Percentiles rank a stretch among this genome's conserved stretches.
Conservation (phyloP, 1,140 invertebrate genomes). For the Ericerus pela region DNA sequence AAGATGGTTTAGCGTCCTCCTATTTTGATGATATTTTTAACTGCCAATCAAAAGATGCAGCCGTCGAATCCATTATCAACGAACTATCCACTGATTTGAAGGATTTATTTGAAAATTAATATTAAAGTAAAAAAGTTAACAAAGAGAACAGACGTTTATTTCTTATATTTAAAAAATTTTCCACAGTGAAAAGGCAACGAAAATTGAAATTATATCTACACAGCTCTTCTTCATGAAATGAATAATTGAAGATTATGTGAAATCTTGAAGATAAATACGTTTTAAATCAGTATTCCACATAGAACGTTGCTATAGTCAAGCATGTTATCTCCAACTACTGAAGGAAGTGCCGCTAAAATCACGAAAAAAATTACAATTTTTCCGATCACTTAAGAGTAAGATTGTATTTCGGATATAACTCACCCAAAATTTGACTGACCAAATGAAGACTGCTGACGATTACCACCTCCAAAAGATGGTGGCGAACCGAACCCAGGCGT, state of each 20-base stretch:
- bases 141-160: neutral
- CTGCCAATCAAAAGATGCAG: too few relatives aligned
- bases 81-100: too few relatives aligned
- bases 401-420: neutral
- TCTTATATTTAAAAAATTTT: neutral
- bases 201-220: neutral
- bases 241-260: neutral
- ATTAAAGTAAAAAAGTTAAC: too few relatives aligned
- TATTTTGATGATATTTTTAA: too few relatives aligned
- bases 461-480: slow-evolving; percentile 5
- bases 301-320: neutral
- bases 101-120: too few relatives aligned
- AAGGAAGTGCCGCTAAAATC: slow-evolving; percentile 20
- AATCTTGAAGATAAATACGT: neutral
- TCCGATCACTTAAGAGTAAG: neutral
- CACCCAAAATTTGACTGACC: slow-evolving; percentile 13
- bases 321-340: slow-evolving; percentile 18
- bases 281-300: too few relatives aligned
- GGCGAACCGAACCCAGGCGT: slow-evolving; percentile 9
- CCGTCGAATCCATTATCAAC: too few relatives aligned
- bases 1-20: too few relatives aligned
- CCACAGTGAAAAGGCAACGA: neutral
- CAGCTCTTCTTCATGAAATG: too few relatives aligned
- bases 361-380: slow-evolving; percentile 5
- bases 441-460: slow-evolving; percentile 1